Percentiles rank a stretch among this genome's conserved stretches.
These are phyloP conservation scores for Pterostichus madidus DNA, from an alignment of 2,888 invertebrate genomes.

Conservation along the genomic window DNA sequence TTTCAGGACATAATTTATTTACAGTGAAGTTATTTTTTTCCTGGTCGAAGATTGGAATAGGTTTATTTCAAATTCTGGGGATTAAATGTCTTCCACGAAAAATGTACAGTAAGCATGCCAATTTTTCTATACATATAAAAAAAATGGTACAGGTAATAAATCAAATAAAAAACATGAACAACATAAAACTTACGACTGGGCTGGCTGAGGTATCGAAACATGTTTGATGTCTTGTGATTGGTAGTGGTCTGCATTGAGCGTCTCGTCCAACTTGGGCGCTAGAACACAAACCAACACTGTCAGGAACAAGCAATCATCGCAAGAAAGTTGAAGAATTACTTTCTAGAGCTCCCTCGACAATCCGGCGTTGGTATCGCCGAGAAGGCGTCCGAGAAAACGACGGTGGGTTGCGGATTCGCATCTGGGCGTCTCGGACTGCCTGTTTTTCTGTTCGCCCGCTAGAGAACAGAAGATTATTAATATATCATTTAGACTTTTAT, in stretches of 20 bases:
- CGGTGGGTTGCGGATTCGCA: constrained; percentile 78
- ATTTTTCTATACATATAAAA: too few species aligned
- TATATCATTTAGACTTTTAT: too few species aligned
- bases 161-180: background rate
- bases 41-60: too few species aligned
- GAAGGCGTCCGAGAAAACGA: constrained; percentile 83
- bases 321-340: constrained; percentile 71
- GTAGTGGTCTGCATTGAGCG: constrained; percentile 73
- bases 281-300: constrained; percentile 67
- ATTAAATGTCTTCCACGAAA: too few species aligned
- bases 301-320: background rate
- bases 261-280: constrained; percentile 75
- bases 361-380: constrained; percentile 82
- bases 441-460: constrained; percentile 84
- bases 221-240: constrained; percentile 78
- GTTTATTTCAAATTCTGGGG: too few species aligned
- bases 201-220: constrained; percentile 80
- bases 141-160: too few species aligned
- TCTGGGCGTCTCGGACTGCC: constrained; percentile 79
- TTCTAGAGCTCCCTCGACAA: constrained; percentile 81
- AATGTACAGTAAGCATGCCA: too few species aligned
- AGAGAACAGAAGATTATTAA: constrained; percentile 67
- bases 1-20: too few species aligned
- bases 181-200: constrained; percentile 77
- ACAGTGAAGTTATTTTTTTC: too few species aligned